Conservation (phyloP, 2,113 vertebrate species). For the Mustela lutreola region DNA sequence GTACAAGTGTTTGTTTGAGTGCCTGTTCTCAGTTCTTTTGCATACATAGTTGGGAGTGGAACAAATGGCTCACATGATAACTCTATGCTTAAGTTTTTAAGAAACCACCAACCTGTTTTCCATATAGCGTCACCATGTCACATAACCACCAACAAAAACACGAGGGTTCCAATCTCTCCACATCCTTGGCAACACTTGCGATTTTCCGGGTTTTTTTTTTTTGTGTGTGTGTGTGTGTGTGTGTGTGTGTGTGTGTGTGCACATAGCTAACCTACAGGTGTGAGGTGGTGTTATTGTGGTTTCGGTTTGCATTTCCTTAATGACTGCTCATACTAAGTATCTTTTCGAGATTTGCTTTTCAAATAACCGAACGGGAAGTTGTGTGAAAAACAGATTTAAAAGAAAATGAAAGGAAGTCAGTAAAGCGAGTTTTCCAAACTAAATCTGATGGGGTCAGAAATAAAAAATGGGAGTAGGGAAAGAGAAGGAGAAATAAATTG, state of each 20-base stretch:
- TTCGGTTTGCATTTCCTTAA: not conserved
- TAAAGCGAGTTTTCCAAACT: not conserved
- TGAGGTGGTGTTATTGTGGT: not conserved
- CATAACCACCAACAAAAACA: not conserved
- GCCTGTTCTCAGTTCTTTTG: not conserved
- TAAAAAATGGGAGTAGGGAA: not conserved
- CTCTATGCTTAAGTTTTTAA: not conserved
- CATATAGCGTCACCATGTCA: not conserved
- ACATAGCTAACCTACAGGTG: not conserved
- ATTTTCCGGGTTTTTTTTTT: not conserved
- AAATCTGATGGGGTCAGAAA: not conserved
- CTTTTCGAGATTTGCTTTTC: slow-evolving; percentile 4
- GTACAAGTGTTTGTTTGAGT: not conserved
- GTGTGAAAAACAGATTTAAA: not conserved
- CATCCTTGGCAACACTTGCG: not conserved
- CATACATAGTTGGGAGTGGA: not conserved
- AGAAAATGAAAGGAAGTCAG: not conserved
- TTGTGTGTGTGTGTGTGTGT: not conserved
- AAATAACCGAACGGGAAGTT: slow-evolving; percentile 32
- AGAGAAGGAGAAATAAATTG: not conserved
- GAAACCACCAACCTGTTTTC: not conserved
- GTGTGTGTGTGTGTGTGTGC: not conserved
- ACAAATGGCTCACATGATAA: not conserved
- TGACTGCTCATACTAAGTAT: not conserved
- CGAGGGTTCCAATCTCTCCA: not conserved